Base-by-base conservation (phyloP, 2,888 invertebrate genomes). In the Stictocephala bisonia region DNA sequence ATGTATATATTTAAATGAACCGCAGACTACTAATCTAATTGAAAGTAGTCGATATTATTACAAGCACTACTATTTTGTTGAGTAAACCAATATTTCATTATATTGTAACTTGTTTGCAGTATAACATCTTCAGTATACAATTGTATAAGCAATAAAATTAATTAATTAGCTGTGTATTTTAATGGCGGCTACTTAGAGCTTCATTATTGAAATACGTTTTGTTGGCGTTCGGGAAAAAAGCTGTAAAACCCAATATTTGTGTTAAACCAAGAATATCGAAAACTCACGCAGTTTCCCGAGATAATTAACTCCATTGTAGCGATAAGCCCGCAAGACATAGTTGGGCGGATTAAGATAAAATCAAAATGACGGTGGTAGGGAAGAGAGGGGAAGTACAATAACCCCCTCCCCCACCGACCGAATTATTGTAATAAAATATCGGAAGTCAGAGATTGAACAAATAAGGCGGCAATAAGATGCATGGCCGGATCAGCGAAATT, bases 381-480 rank as follows among this genome's bases (percentile, higher is more conserved):
- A 24, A 26, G 27, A 44, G 64, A 3, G 40, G 60, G 60, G 64
- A 15, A 44, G n/a, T n/a, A n/a, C n/a, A n/a, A n/a, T n/a, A n/a
- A n/a, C n/a, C n/a, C n/a, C n/a, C n/a, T n/a, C n/a, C n/a, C n/a
- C n/a, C n/a, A n/a, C n/a, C 22, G 60, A 40, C 15, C 15, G 40
- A 22, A 40, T 60, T 60, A 44, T 64, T 64, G 64, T 64, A 64
- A 64, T 64, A 26, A 64, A 64, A 64, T 64, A 64, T 64, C 64
- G 64, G 64, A 64, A 64, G 64, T 64, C 64, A 26, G 44, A 41
- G 18, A n/a, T n/a, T n/a, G n/a, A 24, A 26, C 64, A 64, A 64
- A 64, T 64, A 64, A 13, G 64, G 64, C 41, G 44, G 64, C 64
- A 64, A 64, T 64, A 64, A 64, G 31, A 27, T 44, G 24, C 64